Conservation (phyloP, 2,888 invertebrate genomes). For the Nudaria mundana region DNA sequence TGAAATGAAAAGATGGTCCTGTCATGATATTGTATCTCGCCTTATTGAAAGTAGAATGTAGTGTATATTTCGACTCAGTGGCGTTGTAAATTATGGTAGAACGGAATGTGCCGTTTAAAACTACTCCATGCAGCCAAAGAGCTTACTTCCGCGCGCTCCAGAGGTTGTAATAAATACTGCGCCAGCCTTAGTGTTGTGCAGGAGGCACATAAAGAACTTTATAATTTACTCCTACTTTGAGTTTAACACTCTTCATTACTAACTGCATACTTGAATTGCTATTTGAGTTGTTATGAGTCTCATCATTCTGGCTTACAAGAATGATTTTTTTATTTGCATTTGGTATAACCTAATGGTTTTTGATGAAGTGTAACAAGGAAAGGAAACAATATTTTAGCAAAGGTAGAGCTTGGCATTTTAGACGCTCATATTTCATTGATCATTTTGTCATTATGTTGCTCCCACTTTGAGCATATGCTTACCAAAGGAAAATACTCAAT, state of each 20-base stretch:
- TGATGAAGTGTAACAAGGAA: too few relatives aligned
- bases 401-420: too few relatives aligned
- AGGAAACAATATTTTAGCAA: too few relatives aligned
- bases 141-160: constrained; percentile 48
- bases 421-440: too few relatives aligned
- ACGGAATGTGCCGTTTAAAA: constrained; percentile 44
- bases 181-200: constrained; percentile 42
- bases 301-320: too few relatives aligned
- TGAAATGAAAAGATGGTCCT: constrained; percentile 12
- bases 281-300: constrained; percentile 32
- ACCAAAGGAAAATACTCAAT: too few relatives aligned
- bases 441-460: too few relatives aligned
- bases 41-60: constrained; percentile 22
- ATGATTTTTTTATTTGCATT: too few relatives aligned
- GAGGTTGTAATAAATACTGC: constrained; percentile 52
- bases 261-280: constrained; percentile 8
- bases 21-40: constrained; percentile 2
- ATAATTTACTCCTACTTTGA: constrained; percentile 10
- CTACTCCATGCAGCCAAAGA: constrained; percentile 46
- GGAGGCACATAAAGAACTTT: constrained; percentile 33
- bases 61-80: constrained; percentile 35
- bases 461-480: too few relatives aligned
- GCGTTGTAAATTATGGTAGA: constrained; percentile 41
- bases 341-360: too few relatives aligned
- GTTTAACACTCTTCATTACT: constrained; percentile 5